Conservation (phyloP, 2,888 invertebrate species). For the Falcaria lacertinaria region DNA sequence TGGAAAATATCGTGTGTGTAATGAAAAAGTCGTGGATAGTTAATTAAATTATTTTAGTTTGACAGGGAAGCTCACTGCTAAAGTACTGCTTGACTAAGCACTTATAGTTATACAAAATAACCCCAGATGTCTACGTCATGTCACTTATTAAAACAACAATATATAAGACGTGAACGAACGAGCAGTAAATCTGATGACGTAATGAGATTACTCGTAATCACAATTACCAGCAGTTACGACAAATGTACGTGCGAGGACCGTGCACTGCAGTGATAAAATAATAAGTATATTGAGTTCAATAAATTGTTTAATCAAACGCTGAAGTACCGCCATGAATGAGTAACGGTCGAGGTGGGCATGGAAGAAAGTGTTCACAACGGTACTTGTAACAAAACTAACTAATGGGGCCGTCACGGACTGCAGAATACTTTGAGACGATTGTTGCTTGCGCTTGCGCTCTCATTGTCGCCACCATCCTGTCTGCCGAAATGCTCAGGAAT, state of each 20-base stretch:
- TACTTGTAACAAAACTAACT: conserved; percentile 55
- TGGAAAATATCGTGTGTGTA: neutral
- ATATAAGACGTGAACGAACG: no score
- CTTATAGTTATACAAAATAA: no score
- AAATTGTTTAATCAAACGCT: conserved; percentile 3
- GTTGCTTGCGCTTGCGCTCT: neutral
- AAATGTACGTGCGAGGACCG: neutral
- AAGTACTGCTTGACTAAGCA: no score
- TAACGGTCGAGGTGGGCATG: conserved; percentile 27
- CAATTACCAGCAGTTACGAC: neutral
- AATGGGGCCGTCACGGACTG: conserved; percentile 46
- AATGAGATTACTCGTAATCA: neutral
- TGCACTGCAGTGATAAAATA: neutral
- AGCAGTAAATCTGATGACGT: neutral
- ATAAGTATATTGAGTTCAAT: neutral
- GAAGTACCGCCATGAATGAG: conserved; percentile 13
- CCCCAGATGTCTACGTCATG: no score
- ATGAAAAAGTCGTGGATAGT: no score
- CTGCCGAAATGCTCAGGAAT: neutral
- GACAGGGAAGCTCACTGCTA: no score
- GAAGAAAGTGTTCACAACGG: conserved; percentile 63
- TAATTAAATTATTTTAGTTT: no score
- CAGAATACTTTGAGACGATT: neutral
- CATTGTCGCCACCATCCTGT: neutral
- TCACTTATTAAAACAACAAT: no score